phyloP scores from a whole-genome alignment of 2,888 invertebrate species.

The Chrysopilus asiliformis region DNA sequence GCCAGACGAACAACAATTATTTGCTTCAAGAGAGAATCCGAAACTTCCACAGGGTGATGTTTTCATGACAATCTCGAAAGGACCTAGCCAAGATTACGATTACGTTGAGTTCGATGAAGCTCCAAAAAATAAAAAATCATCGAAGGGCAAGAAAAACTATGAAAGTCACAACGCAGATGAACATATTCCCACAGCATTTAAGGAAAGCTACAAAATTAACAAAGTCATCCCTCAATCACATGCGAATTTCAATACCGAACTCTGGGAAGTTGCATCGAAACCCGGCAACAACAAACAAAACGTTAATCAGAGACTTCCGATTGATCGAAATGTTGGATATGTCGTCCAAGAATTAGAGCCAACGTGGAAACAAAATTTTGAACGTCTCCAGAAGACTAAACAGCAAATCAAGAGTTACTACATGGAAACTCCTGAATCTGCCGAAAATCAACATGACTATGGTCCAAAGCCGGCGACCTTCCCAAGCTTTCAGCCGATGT shows the following conservation, averaged over 20 bases:
- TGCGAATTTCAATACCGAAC: constrained; percentile 1
- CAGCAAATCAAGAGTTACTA: constrained; percentile 9
- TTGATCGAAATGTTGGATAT: constrained; percentile 4
- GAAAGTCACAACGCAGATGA: constrained; percentile 6
- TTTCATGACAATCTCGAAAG: constrained; percentile 12
- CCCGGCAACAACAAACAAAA: neutral
- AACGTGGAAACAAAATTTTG: constrained; percentile 10
- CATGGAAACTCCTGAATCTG: constrained; percentile 2
- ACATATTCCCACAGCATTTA: constrained; percentile 6
- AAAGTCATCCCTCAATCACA: constrained; percentile 4
- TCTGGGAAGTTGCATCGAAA: constrained; percentile 6
- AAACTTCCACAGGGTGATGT: constrained; percentile 16
- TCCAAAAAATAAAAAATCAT: neutral
- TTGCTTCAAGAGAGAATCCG: constrained; percentile 11
- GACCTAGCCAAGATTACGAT: constrained; percentile 10
- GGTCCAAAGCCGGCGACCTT: neutral
- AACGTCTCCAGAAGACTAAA: constrained; percentile 8
- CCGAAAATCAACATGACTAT: neutral
- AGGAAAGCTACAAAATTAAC: constrained; percentile 6
- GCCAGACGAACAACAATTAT: constrained; percentile 4
- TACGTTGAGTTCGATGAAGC: constrained; percentile 10
- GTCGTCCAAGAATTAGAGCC: constrained; percentile 12
- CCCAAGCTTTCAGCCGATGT: neutral
- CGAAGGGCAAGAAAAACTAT: neutral
- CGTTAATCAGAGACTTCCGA: neutral